Evolutionary conservation across 2,888 invertebrate genomes (phyloP).

Genomic region (Drosophila paramelanica): DNA sequence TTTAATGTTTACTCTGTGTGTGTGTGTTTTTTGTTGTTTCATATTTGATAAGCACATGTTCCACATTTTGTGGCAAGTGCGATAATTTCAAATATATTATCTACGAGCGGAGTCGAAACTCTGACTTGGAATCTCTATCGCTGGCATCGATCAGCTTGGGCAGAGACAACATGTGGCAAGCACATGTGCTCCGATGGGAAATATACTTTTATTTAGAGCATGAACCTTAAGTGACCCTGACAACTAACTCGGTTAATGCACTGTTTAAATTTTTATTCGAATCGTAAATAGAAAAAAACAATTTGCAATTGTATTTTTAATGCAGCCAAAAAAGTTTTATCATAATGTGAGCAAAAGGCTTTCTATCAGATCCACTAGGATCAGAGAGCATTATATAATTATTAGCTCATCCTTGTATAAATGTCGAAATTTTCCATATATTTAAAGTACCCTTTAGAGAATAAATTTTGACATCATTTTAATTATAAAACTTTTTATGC

Average conservation of each 20-base stretch:
- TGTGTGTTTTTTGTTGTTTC: constrained; percentile 1
- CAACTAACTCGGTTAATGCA: background rate
- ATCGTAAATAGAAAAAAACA: too few species aligned
- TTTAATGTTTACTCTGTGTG: constrained; percentile 33
- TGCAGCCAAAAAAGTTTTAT: too few species aligned
- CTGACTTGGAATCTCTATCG: constrained; percentile 27
- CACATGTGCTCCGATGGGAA: constrained; percentile 16
- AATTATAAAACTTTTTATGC: too few species aligned
- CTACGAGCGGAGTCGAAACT: constrained; percentile 15
- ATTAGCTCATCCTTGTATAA: too few species aligned
- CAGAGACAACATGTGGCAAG: constrained; percentile 22
- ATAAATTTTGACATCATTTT: too few species aligned
- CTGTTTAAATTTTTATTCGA: too few species aligned
- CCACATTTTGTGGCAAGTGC: constrained; percentile 48
- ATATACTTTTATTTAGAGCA: background rate
- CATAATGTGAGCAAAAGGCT: too few species aligned
- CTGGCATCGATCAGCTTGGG: background rate
- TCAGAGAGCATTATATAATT: too few species aligned
- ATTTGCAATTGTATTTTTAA: too few species aligned
- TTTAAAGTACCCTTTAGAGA: too few species aligned
- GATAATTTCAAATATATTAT: constrained; percentile 42
- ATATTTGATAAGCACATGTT: constrained; percentile 65
- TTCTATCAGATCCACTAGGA: too few species aligned
- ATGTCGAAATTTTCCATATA: too few species aligned
- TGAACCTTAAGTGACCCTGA: background rate